Percentiles rank a stretch among this genome's conserved stretches.
Evolutionary conservation across 2,888 invertebrate genomes (phyloP).

Genomic region (Acrobasis suavella): DNA sequence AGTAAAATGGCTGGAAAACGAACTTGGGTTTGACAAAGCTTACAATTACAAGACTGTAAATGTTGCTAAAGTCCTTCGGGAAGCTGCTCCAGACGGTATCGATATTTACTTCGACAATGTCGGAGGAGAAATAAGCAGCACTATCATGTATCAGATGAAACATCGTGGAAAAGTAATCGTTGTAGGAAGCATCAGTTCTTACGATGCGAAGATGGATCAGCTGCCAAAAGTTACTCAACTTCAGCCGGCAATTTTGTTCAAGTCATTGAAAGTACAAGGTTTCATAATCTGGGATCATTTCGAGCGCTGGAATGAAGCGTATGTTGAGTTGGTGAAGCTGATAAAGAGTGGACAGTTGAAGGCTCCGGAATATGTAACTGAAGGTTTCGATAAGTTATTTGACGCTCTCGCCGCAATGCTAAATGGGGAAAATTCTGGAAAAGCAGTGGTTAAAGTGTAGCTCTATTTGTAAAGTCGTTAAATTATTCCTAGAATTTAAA

Average conservation of each 20-base stretch:
- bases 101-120: constrained; percentile 87
- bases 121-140: constrained; percentile 83
- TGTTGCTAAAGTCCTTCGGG: constrained; percentile 63
- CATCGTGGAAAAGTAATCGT: constrained; percentile 44
- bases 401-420: constrained; percentile 85
- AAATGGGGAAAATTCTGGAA: constrained; percentile 85
- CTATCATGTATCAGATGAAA: constrained; percentile 84
- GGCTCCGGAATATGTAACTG: constrained; percentile 84
- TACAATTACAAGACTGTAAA: constrained; percentile 85
- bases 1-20: constrained; percentile 84
- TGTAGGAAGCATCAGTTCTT: constrained; percentile 61
- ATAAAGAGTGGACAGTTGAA: constrained; percentile 85
- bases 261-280: constrained; percentile 85
- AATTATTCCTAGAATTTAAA: too few species aligned
- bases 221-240: constrained; percentile 64
- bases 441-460: constrained; percentile 85
- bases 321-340: constrained; percentile 82
- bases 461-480: not conserved
- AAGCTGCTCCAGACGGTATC: constrained; percentile 82
- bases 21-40: constrained; percentile 86
- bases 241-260: constrained; percentile 79
- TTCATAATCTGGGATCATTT: constrained; percentile 79
- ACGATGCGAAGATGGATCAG: constrained; percentile 50
- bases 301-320: constrained; percentile 81
- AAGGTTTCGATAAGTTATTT: constrained; percentile 87